Evolutionary conservation across 2,113 vertebrate genomes (phyloP).

Genomic region (Pterocles gutturalis): DNA sequence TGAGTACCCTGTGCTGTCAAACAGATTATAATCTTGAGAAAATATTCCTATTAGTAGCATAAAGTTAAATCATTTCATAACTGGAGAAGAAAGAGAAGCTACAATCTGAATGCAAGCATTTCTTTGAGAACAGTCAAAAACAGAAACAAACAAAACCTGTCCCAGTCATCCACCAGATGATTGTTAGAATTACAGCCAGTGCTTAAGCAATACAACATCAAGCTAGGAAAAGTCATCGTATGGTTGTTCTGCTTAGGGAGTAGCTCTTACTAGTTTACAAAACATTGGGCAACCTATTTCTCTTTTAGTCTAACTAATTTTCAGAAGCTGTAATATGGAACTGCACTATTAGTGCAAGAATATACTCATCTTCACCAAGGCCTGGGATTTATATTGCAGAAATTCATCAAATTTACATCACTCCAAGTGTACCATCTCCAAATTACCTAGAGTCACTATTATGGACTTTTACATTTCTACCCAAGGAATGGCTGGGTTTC

Average conservation of each 20-base stretch:
- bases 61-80: slow-evolving; percentile 25
- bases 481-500: slow-evolving; percentile 9
- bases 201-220: slow-evolving; percentile 22
- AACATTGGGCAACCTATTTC: not conserved
- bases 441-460: not conserved
- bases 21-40: slow-evolving; percentile 23
- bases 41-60: slow-evolving; percentile 9
- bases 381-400: slow-evolving; percentile 13
- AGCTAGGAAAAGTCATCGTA: not conserved
- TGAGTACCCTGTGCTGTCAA: slow-evolving; percentile 26
- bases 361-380: slow-evolving; percentile 33
- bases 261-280: slow-evolving; percentile 44
- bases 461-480: not conserved
- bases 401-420: not conserved
- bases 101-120: slow-evolving; percentile 4
- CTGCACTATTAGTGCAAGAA: slow-evolving; percentile 19
- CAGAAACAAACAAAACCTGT: not conserved
- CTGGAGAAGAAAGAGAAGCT: slow-evolving; percentile 21
- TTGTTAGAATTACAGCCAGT: slow-evolving; percentile 34
- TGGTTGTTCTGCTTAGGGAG: slow-evolving; percentile 25
- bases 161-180: slow-evolving; percentile 17
- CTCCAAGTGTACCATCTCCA: not conserved
- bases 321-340: slow-evolving; percentile 56
- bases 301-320: slow-evolving; percentile 9
- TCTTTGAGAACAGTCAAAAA: slow-evolving; percentile 22